Evolutionary conservation across 2,113 vertebrate genomes (phyloP), one percentile per base, ranked within the genome.

Genomic region (Pangasianodon hypophthalmus): DNA sequence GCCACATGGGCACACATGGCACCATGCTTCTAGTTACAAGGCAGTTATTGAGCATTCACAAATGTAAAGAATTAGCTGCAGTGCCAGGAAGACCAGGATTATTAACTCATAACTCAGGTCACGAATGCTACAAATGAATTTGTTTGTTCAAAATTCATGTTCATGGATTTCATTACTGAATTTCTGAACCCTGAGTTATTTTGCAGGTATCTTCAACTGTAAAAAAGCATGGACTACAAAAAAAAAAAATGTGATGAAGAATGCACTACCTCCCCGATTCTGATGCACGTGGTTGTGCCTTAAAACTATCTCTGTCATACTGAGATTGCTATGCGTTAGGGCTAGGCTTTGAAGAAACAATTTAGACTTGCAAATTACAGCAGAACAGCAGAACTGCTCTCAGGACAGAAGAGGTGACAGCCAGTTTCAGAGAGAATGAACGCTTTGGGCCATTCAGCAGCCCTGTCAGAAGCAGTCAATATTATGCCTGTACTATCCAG

Each of bases 311-410:
- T 6, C 16, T 13, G 21, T 11, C 71, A 44, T 44, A 73, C 37
- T 75, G 11, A 50, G 32, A 19, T 24, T 83, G 81, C 18, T 2
- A 41, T 10, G 8, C 32, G 1, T 60, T 89, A 54, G 85, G 62
- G 46, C 77, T 7, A 26, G 58, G 87, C 89, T 48, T 90, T 21
- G 26, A 87, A 90, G 84, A 93, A 77, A 90, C 92, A 84, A 90
- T 93, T 37, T 93, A 85, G 88, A 79, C 88, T 79, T 52, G 93
- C 94, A 95, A 94, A 95, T 93, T 87, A 93, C 91, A 91, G 92
- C 93, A 92, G 87, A 29, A 44, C 19, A 75, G 73, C 44, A 80
- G 48, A 80, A 92, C 87, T 83, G 92, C 88, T 41, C 62, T 90
- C 85, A 71, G 85, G 88, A 58, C 86, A 82, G 56, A 89, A 87